These are phyloP conservation scores for Limnephilus auricula DNA, from an alignment of 2,888 invertebrate genomes.

Conservation along the genomic window DNA sequence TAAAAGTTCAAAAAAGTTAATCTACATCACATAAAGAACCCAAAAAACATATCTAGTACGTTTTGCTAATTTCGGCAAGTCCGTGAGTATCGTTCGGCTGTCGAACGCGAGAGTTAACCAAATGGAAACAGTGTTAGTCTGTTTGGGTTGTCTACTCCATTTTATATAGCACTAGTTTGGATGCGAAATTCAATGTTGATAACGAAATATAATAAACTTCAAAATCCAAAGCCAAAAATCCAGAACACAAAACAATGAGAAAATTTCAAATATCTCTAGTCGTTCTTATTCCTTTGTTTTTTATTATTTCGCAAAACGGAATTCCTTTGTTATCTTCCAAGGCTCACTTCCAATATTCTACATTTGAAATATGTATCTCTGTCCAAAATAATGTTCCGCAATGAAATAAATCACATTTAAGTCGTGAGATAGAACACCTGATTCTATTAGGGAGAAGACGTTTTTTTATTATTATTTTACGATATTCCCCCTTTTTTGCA, in stretches of 20 bases:
- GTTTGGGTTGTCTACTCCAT: too few relatives aligned
- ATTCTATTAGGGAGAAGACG: conserved; percentile 6
- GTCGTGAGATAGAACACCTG: conserved; percentile 11
- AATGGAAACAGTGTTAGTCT: too few relatives aligned
- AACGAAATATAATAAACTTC: neutral
- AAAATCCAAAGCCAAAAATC: neutral
- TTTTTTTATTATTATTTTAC: conserved; percentile 2
- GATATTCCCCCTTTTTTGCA: neutral
- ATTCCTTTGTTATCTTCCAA: conserved; percentile 29
- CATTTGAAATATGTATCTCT: conserved; percentile 2
- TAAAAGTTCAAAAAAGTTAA: too few relatives aligned
- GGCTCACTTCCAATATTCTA: conserved; percentile 9
- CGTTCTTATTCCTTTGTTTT: neutral
- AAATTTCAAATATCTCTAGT: conserved; percentile 18
- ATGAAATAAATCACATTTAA: conserved; percentile 38
- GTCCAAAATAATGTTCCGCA: conserved; percentile 16
- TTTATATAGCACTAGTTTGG: neutral
- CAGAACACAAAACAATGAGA: conserved; percentile 1
- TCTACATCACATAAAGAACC: too few relatives aligned
- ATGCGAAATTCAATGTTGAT: neutral
- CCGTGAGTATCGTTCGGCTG: too few relatives aligned
- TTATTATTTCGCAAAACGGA: neutral
- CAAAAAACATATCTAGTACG: too few relatives aligned
- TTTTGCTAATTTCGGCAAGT: too few relatives aligned
- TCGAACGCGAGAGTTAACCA: too few relatives aligned